A percentile compares a stretch with the other conserved stretches of the same genome.
phyloP scores from a whole-genome alignment of 2,888 invertebrate species.

The Drosophila paranaensis region DNA sequence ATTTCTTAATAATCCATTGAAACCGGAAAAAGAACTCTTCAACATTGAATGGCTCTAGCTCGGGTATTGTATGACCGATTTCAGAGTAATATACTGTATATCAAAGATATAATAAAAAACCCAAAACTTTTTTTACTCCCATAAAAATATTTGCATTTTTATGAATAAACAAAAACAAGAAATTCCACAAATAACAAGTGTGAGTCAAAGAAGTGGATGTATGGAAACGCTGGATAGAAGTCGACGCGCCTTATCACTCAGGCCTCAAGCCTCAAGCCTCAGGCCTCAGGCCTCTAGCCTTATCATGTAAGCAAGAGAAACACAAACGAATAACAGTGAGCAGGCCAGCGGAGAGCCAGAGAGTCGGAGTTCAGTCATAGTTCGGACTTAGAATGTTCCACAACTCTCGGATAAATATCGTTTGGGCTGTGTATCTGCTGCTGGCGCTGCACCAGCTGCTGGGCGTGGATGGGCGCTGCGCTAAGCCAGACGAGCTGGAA shows the following conservation, averaged over 20 bases:
- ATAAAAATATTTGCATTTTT: too few relatives aligned
- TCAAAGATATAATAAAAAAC: too few relatives aligned
- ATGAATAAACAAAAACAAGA: not conserved
- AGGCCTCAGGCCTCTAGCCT: conserved; percentile 2
- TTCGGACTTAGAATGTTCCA: conserved; percentile 37
- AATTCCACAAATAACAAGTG: not conserved
- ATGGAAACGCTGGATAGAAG: not conserved
- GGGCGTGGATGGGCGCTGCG: conserved; percentile 30
- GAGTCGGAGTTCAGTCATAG: conserved; percentile 30
- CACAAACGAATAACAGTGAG: not conserved
- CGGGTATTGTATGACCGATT: too few relatives aligned
- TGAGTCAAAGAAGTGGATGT: not conserved
- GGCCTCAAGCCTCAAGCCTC: not conserved
- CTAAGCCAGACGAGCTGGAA: conserved; percentile 4
- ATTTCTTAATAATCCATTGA: too few relatives aligned
- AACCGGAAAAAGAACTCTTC: too few relatives aligned
- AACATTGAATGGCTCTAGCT: too few relatives aligned
- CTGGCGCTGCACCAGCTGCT: conserved; percentile 1
- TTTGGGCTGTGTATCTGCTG: not conserved
- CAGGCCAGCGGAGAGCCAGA: not conserved
- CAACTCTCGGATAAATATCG: conserved; percentile 3
- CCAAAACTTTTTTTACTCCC: too few relatives aligned
- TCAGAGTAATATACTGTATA: too few relatives aligned
- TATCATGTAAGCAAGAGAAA: not conserved
- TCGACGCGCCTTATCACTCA: not conserved